Conservation (phyloP, 2,888 invertebrate species). For the Ichneumon xanthorius region DNA sequence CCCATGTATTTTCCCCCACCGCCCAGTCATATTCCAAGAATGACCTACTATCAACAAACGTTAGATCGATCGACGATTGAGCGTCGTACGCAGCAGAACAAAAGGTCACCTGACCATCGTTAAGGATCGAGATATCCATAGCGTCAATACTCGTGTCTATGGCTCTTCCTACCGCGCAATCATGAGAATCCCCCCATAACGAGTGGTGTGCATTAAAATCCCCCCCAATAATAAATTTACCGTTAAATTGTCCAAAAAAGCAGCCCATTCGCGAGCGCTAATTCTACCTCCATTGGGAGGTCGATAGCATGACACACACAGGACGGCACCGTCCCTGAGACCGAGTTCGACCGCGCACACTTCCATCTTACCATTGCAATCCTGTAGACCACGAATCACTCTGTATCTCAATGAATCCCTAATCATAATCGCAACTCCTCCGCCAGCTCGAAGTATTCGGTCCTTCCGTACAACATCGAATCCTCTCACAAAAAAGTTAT, state of each 20-base stretch:
- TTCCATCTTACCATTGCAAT: background rate
- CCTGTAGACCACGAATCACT: background rate
- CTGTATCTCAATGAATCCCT: background rate
- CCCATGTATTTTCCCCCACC: constrained; percentile 28
- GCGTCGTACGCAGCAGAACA: constrained; percentile 12
- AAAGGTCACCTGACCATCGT: constrained; percentile 12
- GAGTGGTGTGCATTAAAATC: constrained; percentile 46
- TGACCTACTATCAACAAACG: constrained; percentile 19
- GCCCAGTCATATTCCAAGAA: constrained; percentile 1
- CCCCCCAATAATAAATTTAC: constrained; percentile 30
- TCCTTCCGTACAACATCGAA: background rate
- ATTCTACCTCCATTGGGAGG: background rate
- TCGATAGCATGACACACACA: background rate
- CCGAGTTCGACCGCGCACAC: background rate
- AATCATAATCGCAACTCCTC: background rate
- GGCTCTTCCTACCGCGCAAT: background rate
- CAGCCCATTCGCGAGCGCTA: background rate
- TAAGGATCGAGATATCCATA: constrained; percentile 3
- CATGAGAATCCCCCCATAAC: constrained; percentile 4
- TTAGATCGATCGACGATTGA: constrained; percentile 21
- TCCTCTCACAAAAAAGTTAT: background rate
- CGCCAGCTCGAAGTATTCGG: background rate
- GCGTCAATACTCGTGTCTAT: constrained; percentile 8
- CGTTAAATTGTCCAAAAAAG: background rate
- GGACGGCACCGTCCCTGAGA: background rate